Percentiles rank a stretch among this genome's conserved stretches.
Evolutionary conservation across 1,140 invertebrate genomes (phyloP).

Genomic region (Brachionus plicatilis): DNA sequence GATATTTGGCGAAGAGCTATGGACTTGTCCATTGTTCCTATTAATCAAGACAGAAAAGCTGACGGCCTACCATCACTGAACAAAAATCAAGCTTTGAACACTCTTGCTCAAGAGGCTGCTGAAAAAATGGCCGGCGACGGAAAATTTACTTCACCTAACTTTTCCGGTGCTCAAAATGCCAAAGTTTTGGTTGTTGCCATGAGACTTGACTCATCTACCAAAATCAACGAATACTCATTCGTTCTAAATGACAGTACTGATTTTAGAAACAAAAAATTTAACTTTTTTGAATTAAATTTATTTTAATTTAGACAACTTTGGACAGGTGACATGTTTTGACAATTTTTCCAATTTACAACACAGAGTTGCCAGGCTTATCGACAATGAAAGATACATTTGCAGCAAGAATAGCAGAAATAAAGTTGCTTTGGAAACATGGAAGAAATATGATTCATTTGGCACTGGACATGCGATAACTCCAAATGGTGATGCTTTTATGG

Average conservation of each 20-base stretch:
- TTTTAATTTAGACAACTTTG: not conserved
- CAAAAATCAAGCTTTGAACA: not conserved
- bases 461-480: not conserved
- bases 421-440: not conserved
- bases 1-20: not conserved
- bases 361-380: not conserved
- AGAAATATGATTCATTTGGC: not conserved
- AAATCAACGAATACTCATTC: constrained; percentile 9
- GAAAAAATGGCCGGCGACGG: not conserved
- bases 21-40: not conserved
- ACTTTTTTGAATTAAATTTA: not conserved
- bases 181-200: not conserved
- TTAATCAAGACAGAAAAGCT: not conserved
- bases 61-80: not conserved
- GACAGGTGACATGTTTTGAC: constrained; percentile 10
- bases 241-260: not conserved
- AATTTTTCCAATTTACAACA: constrained; percentile 7
- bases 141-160: not conserved
- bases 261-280: not conserved
- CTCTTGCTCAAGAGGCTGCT: not conserved
- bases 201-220: not conserved
- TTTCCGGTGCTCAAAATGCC: not conserved
- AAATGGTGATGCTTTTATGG: constrained; percentile 14
- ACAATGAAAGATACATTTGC: constrained; percentile 10
- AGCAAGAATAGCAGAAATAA: constrained; percentile 1